Evolutionary conservation across 2,797 vertebrate species (phyloP).

Genomic region (Rhinogobio ventralis): DNA sequence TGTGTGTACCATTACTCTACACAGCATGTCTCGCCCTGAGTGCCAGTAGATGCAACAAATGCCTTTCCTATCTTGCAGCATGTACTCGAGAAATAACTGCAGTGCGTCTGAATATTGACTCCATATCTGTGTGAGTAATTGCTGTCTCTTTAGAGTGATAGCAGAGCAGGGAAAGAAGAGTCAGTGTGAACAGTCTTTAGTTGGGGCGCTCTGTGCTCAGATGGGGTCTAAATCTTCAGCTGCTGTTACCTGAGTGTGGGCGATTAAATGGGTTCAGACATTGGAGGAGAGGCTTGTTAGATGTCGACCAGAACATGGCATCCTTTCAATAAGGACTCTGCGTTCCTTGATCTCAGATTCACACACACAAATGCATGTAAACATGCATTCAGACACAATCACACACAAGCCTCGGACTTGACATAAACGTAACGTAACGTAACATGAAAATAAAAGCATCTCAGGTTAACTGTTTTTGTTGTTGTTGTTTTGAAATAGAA

Average conservation of each 20-base stretch:
- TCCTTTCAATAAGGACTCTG: conserved; percentile 16
- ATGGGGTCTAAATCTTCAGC: conserved; percentile 15
- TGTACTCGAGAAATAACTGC: conserved; percentile 15
- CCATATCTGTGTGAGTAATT: conserved; percentile 34
- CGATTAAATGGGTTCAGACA: conserved; percentile 28
- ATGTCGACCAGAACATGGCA: conserved; percentile 36
- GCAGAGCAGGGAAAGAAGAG: not conserved
- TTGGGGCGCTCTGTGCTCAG: not conserved
- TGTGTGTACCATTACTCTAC: not conserved
- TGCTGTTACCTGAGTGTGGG: conserved; percentile 1
- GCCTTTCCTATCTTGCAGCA: not conserved
- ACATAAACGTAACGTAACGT: not conserved
- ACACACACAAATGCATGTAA: conserved; percentile 38
- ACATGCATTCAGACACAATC: conserved; percentile 17
- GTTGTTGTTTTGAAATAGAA: too few species aligned
- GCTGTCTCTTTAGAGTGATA: not conserved
- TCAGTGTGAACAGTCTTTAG: not conserved
- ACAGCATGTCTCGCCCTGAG: not conserved
- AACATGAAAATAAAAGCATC: not conserved
- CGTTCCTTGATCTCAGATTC: conserved; percentile 19
- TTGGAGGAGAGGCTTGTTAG: conserved; percentile 24
- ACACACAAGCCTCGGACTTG: conserved; percentile 5
- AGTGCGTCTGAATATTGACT: conserved; percentile 23
- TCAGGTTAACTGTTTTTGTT: not conserved
- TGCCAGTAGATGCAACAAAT: conserved; percentile 5